A percentile compares a stretch with the other conserved stretches of the same genome.
These are phyloP conservation scores for Boloria euphrosyne DNA, from an alignment of 2,888 invertebrate species.

Conservation along the genomic window DNA sequence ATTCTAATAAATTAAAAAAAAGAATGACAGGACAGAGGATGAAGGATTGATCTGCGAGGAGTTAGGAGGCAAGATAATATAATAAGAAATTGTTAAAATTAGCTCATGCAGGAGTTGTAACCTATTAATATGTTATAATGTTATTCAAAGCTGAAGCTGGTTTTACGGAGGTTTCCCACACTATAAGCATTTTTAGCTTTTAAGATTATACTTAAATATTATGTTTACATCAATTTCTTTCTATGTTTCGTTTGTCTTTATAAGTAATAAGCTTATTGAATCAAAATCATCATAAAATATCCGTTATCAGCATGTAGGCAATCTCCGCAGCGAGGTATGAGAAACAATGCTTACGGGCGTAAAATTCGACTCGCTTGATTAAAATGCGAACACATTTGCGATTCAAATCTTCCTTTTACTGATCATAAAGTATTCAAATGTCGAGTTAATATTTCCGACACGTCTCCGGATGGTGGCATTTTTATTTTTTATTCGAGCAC, in stretches of 20 bases:
- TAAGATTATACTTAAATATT: too few species aligned
- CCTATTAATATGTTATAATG: too few species aligned
- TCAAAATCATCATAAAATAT: neutral
- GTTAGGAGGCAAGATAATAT: too few species aligned
- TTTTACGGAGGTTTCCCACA: too few species aligned
- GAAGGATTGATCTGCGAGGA: too few species aligned
- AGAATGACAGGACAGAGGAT: too few species aligned
- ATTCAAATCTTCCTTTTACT: slow-evolving; percentile 79
- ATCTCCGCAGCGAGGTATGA: slow-evolving; percentile 25
- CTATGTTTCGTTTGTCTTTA: neutral
- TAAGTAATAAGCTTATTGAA: neutral
- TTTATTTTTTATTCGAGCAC: slow-evolving; percentile 47
- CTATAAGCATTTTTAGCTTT: too few species aligned
- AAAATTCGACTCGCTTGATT: slow-evolving; percentile 60
- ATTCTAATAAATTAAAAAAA: too few species aligned
- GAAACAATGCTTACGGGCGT: slow-evolving; percentile 32
- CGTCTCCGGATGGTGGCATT: slow-evolving; percentile 61
- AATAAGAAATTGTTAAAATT: too few species aligned
- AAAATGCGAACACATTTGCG: slow-evolving; percentile 78
- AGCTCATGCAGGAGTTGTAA: too few species aligned
- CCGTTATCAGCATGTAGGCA: slow-evolving; percentile 8
- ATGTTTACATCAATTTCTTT: too few species aligned
- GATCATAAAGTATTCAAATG: slow-evolving; percentile 81
- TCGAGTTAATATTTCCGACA: slow-evolving; percentile 77
- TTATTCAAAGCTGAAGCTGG: too few species aligned